These are phyloP conservation scores for Drosophila busckii DNA, from an alignment of 1,140 invertebrate species.

Conservation along the genomic window DNA sequence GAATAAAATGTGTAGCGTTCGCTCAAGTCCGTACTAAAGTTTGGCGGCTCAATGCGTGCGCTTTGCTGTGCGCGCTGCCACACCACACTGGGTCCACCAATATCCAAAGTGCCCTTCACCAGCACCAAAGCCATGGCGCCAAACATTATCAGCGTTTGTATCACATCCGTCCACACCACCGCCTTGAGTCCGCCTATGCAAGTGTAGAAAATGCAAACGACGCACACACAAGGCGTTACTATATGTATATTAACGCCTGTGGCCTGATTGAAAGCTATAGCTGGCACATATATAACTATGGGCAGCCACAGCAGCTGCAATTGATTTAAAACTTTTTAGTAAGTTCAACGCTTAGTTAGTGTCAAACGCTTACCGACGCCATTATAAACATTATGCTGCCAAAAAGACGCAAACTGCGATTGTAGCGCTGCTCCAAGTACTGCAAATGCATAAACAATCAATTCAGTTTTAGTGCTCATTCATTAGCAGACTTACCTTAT, in stretches of 20 bases:
- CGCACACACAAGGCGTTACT: constrained; percentile 90
- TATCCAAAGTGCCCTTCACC: constrained; percentile 87
- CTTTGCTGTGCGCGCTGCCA: constrained; percentile 85
- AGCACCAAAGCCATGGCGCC: constrained; percentile 89
- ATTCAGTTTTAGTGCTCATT: not conserved
- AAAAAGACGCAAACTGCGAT: constrained; percentile 85
- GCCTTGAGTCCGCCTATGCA: constrained; percentile 94
- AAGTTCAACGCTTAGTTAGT: no score
- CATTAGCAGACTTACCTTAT: constrained; percentile 83
- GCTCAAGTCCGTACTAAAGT: constrained; percentile 84
- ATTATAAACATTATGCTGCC: constrained; percentile 87
- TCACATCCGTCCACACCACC: constrained; percentile 95
- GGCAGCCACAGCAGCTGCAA: constrained; percentile 82
- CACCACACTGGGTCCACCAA: constrained; percentile 87
- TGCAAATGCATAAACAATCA: constrained; percentile 49
- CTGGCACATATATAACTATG: constrained; percentile 85
- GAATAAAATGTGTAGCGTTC: constrained; percentile 88
- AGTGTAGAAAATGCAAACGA: constrained; percentile 96
- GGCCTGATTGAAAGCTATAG: constrained; percentile 87
- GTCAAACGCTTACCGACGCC: constrained; percentile 84
- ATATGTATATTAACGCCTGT: constrained; percentile 91
- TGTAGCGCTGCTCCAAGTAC: constrained; percentile 89
- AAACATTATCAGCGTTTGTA: constrained; percentile 92
- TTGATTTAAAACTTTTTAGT: no score
- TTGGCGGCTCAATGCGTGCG: constrained; percentile 86